Percentiles rank a stretch among this genome's conserved stretches.
phyloP scores from a whole-genome alignment of 2,888 invertebrate genomes.

The Hemithea aestivaria region DNA sequence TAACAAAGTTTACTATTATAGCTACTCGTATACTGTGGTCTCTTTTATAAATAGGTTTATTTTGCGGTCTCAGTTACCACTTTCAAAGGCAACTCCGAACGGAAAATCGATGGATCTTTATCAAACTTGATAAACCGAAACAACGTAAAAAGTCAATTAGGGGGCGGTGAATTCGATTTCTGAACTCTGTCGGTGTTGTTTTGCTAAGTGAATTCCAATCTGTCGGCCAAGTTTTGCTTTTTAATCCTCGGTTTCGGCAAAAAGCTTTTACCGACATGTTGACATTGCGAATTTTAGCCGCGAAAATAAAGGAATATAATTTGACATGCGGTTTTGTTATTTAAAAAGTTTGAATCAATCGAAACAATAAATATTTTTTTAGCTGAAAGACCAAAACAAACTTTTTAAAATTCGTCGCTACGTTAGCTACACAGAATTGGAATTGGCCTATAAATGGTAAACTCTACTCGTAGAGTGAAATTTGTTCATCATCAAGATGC shows the following conservation, averaged over 20 bases:
- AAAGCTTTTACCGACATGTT: neutral
- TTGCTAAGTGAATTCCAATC: slow-evolving; percentile 41
- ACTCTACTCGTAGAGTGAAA: too few species aligned
- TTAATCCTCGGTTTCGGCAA: slow-evolving; percentile 2
- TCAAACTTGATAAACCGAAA: slow-evolving; percentile 35
- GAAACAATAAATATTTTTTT: too few species aligned
- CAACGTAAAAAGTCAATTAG: slow-evolving; percentile 45
- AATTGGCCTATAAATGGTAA: too few species aligned
- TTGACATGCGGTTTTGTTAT: too few species aligned
- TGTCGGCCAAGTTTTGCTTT: slow-evolving; percentile 30
- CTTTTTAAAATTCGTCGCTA: too few species aligned
- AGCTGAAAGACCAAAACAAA: too few species aligned
- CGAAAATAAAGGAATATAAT: too few species aligned
- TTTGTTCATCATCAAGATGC: too few species aligned
- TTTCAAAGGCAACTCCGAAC: slow-evolving; percentile 1
- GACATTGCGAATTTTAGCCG: neutral
- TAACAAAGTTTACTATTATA: neutral
- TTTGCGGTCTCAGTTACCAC: too few species aligned
- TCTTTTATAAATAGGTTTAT: too few species aligned
- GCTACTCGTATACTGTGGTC: neutral
- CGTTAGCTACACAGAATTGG: too few species aligned
- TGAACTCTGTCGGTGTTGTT: slow-evolving; percentile 31
- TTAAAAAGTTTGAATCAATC: too few species aligned
- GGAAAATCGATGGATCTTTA: slow-evolving; percentile 24
- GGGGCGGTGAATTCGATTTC: slow-evolving; percentile 36